phyloP scores from a whole-genome alignment of 1,140 invertebrate species.

The Aphaenogaster ashmeadi region DNA sequence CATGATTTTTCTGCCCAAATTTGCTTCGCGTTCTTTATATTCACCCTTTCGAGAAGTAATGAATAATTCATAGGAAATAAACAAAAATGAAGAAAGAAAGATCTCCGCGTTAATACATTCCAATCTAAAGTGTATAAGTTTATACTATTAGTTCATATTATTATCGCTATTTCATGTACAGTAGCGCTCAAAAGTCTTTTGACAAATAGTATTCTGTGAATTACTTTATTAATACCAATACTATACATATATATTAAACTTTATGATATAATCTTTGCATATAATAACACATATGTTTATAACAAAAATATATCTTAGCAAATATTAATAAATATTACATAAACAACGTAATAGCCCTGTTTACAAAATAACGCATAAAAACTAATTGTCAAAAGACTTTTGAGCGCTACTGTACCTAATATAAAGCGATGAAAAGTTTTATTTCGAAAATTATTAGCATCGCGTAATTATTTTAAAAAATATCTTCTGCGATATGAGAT shows the following conservation, averaged over 20 bases:
- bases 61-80: slow-evolving; percentile 56
- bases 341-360: too few species aligned
- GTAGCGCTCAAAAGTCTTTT: too few species aligned
- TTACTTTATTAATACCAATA: too few species aligned
- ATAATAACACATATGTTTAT: too few species aligned
- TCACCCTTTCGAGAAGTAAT: slow-evolving; percentile 58
- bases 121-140: not conserved
- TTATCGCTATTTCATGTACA: not conserved
- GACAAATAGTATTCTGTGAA: too few species aligned
- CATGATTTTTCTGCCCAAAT: slow-evolving; percentile 73
- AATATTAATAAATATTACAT: too few species aligned
- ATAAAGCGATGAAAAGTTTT: not conserved
- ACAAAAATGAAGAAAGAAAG: slow-evolving; percentile 11
- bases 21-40: slow-evolving; percentile 59
- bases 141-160: not conserved
- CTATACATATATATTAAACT: too few species aligned
- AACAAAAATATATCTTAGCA: too few species aligned
- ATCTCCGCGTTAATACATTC: not conserved
- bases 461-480: not conserved
- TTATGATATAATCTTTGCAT: too few species aligned
- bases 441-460: not conserved
- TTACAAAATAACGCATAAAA: too few species aligned
- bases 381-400: too few species aligned
- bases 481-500: not conserved
- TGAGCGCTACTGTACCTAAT: too few species aligned